Conservation (phyloP, 2,888 invertebrate genomes). For the Agriopis leucophaearia region DNA sequence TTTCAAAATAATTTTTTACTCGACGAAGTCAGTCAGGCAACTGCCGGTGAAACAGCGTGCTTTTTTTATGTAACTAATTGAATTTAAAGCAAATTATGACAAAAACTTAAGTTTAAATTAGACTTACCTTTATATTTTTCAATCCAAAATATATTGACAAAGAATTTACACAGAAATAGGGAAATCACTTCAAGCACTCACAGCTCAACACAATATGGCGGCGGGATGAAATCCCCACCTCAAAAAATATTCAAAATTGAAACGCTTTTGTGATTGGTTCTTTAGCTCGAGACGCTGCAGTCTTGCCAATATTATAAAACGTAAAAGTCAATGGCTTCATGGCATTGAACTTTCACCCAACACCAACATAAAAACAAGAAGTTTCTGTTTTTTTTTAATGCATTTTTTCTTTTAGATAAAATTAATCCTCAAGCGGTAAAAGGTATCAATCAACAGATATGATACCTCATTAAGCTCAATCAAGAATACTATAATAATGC, state of each 20-base stretch:
- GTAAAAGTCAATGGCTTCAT: slow-evolving; percentile 46
- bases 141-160: slow-evolving; percentile 76
- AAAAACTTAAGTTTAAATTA: slow-evolving; percentile 73
- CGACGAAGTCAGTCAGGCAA: slow-evolving; percentile 15
- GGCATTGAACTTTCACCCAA: slow-evolving; percentile 48
- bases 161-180: slow-evolving; percentile 76
- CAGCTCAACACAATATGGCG: slow-evolving; percentile 86
- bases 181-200: slow-evolving; percentile 82
- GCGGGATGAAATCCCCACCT: slow-evolving; percentile 82
- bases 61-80: slow-evolving; percentile 19
- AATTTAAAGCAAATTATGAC: slow-evolving; percentile 58
- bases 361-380: slow-evolving; percentile 49
- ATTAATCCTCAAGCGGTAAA: background rate
- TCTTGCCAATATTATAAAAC: slow-evolving; percentile 58
- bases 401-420: background rate
- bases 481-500: too few species aligned
- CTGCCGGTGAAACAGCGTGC: slow-evolving; percentile 55
- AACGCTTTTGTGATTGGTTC: slow-evolving; percentile 73
- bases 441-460: too few species aligned
- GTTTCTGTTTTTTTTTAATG: background rate
- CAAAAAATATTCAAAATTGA: slow-evolving; percentile 79
- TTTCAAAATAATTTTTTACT: slow-evolving; percentile 9
- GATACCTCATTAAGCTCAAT: too few species aligned
- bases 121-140: slow-evolving; percentile 75
- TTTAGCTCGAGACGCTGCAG: slow-evolving; percentile 74